Evolutionary conservation across 2,888 invertebrate species (phyloP), one percentile per base, ranked within the genome.

Genomic region (Myopa testacea): DNA sequence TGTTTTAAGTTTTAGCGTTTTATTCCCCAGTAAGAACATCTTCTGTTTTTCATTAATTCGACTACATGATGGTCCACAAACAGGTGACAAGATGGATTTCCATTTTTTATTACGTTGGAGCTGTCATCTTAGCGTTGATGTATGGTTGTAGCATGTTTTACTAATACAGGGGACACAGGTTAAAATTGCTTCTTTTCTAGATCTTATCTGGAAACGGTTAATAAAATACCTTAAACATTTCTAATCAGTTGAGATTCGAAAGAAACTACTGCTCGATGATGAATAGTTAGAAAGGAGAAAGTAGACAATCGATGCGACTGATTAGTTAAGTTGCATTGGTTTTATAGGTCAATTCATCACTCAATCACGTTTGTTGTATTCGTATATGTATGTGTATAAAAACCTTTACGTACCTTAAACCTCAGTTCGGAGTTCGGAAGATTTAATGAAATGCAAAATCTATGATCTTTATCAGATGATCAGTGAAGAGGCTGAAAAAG

Each of bases 11-110:
- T 60, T 63, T 45, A 73, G 38, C 63, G 34, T 10, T 58, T 34
- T 4, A 65, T 71, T 38, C 34, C 37, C 45, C 58, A 58, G 12
- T 52, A 4, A 45, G 12, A 55, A 75, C 75, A 75, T 67, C 74
- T 75, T 67, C 52, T 65, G 74, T 75, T 75, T 75, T 75, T 75
- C 50, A 52, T 75, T 75, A 67, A 75, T 65, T 75, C 7, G 14
- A 50, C 63, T 67, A n/a, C 34, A n/a, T 65, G 50, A n/a, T 67
- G 26, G 37, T n/a, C 74, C 37, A 37, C 45, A 75, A 75, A 67
- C 74, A 75, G 74, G 74, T 75, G 74, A 65, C 74, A 75, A 72
- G 65, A 67, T 12, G n/a, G 16, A n/a, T 52, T 73, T 73, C 12
- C 40, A 26, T 62, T n/a, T 60, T 72, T 60, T 60, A 19, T 40